Evolutionary conservation across 1,140 invertebrate species (phyloP).

Genomic region (Bombus waltoni): DNA sequence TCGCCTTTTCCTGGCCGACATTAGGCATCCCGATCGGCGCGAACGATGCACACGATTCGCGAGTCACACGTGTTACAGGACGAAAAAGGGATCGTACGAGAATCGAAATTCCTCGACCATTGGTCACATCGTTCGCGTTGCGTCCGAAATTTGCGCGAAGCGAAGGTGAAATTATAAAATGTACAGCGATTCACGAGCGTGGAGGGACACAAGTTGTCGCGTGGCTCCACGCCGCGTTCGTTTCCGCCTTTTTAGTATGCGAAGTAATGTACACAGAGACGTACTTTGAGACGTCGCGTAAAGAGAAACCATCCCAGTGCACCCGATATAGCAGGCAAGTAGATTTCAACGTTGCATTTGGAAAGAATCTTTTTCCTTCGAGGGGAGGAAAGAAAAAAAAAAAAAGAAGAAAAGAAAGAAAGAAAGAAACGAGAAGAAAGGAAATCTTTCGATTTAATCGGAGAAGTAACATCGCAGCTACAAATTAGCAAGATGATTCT

Average conservation of each 20-base stretch:
- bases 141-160: neutral
- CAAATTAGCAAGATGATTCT: conserved; percentile 7
- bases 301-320: conserved; percentile 48
- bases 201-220: neutral
- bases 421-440: neutral
- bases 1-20: neutral
- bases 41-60: neutral
- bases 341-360: conserved; percentile 47
- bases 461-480: neutral
- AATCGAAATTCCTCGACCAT: neutral
- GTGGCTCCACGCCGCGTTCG: neutral
- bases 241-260: neutral
- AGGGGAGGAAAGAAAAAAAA: neutral
- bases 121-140: neutral
- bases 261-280: neutral
- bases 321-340: conserved; percentile 56
- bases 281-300: neutral
- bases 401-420: no score
- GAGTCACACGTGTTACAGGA: neutral
- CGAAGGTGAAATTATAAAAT: neutral
- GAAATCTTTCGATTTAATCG: neutral
- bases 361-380: conserved; percentile 37
- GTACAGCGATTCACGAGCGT: neutral
- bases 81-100: neutral
- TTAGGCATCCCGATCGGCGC: neutral